Percentiles rank a stretch among this genome's conserved stretches.
These are phyloP conservation scores for Acanthosepion esculentum DNA, from an alignment of 2,888 invertebrate species.

Conservation along the genomic window DNA sequence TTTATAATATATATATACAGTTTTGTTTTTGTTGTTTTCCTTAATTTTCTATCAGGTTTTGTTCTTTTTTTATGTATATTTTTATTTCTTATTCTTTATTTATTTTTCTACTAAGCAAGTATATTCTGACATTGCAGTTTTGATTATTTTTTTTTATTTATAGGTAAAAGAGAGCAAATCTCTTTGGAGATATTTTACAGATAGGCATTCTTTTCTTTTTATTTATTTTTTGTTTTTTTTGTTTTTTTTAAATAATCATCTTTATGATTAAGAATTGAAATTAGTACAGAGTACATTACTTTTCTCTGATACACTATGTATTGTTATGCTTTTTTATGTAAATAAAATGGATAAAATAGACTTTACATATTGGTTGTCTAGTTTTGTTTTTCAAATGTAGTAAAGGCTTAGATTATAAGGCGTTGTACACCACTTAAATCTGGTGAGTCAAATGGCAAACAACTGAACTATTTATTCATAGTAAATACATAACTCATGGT, in stretches of 20 bases:
- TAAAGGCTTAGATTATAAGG: neutral
- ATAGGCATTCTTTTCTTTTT: neutral
- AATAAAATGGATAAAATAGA: conserved; percentile 48
- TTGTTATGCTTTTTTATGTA: conserved; percentile 48
- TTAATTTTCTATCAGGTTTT: neutral
- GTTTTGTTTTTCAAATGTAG: conserved; percentile 35
- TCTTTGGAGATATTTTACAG: conserved; percentile 35
- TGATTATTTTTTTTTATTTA: conserved; percentile 2
- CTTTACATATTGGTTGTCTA: conserved; percentile 38
- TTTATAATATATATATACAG: neutral
- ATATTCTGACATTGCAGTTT: conserved; percentile 36
- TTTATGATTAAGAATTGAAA: conserved; percentile 37
- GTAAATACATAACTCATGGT: neutral
- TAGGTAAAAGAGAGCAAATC: neutral
- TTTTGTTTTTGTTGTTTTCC: neutral
- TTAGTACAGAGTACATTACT: conserved; percentile 43
- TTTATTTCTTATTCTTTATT: neutral
- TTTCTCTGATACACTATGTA: conserved; percentile 46
- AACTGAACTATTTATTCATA: neutral
- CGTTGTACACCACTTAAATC: neutral
- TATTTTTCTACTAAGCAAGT: neutral
- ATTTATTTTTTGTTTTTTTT: neutral
- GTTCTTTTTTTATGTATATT: conserved; percentile 35
- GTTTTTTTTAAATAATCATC: neutral
- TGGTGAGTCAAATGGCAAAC: neutral